A percentile compares a stretch with the other conserved stretches of the same genome.
Conservation (phyloP, 2,113 vertebrate species). For the Megaceryle torquata region DNA sequence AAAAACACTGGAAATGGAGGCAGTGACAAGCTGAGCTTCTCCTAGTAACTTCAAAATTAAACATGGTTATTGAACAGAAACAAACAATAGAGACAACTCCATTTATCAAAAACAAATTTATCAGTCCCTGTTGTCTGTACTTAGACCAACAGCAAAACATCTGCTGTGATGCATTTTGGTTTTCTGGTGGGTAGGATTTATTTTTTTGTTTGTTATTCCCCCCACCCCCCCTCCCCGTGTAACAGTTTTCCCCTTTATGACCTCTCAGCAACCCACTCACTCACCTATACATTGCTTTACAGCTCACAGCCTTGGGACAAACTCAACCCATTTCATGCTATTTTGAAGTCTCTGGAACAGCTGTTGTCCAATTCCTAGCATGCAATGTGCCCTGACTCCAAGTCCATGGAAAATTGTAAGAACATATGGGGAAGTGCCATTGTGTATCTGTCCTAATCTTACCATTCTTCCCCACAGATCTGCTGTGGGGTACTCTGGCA, state of each 20-base stretch:
- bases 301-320: background rate
- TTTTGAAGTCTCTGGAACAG: background rate
- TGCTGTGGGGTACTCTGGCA: background rate
- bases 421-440: accelerated
- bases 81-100: background rate
- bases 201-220: accelerated
- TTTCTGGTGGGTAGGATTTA: background rate
- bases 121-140: background rate
- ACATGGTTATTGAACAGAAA: background rate
- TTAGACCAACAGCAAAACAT: background rate
- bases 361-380: background rate
- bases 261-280: background rate
- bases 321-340: background rate
- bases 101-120: background rate
- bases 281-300: background rate
- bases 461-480: background rate
- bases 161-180: background rate
- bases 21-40: background rate
- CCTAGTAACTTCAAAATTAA: background rate
- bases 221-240: background rate
- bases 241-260: background rate
- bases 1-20: background rate
- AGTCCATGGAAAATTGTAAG: background rate
- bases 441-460: background rate
- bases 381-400: background rate